Conservation (phyloP, 2,888 invertebrate species). For the Vanessa cardui region DNA sequence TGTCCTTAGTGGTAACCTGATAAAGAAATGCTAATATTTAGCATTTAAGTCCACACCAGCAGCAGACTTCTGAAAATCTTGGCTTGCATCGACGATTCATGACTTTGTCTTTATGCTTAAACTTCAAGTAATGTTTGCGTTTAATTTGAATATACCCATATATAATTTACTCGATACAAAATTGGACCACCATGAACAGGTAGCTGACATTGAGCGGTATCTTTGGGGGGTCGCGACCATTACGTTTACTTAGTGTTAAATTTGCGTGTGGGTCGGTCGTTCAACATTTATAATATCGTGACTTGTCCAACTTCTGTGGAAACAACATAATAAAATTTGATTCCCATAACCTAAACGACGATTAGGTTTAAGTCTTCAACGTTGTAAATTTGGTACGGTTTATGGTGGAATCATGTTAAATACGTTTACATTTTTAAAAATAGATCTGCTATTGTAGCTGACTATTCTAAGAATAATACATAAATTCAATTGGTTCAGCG, state of each 20-base stretch:
- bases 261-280: conserved; percentile 67
- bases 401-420: too few species aligned
- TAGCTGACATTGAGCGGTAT: conserved; percentile 38
- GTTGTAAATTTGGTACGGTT: conserved; percentile 25
- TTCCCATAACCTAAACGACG: conserved; percentile 22
- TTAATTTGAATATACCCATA: conserved; percentile 13
- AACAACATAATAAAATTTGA: conserved; percentile 63
- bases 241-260: conserved; percentile 57
- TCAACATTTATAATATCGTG: conserved; percentile 65
- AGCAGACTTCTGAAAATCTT: conserved; percentile 37
- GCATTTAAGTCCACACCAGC: conserved; percentile 40
- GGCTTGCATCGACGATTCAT: conserved; percentile 38
- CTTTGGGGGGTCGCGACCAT: conserved; percentile 47
- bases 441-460: conserved; percentile 8
- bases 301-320: conserved; percentile 62
- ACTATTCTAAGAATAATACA: not conserved
- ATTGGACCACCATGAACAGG: conserved; percentile 12
- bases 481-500: not conserved
- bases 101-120: not conserved
- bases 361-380: conserved; percentile 18
- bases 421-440: too few species aligned
- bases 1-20: conserved; percentile 63
- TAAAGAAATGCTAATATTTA: conserved; percentile 59
- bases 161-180: conserved; percentile 8
- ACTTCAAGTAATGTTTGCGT: conserved; percentile 1